Evolutionary conservation across 1,140 invertebrate species (phyloP).

Genomic region (Eubasilissa regina): DNA sequence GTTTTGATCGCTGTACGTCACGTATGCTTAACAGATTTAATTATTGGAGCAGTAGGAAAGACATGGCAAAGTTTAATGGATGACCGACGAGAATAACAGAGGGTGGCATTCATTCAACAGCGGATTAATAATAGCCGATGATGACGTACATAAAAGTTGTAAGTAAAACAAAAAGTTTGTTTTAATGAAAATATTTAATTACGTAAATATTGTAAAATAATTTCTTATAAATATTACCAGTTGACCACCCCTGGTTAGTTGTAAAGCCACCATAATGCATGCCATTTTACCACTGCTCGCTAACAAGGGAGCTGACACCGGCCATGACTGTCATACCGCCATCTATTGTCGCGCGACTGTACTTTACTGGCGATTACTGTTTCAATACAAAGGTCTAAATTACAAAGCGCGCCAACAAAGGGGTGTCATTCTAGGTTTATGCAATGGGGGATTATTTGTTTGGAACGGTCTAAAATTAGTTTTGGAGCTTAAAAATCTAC

Average conservation of each 20-base stretch:
- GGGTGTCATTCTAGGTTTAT: not conserved
- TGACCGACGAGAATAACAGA: no score
- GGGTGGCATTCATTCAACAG: no score
- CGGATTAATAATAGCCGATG: no score
- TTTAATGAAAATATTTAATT: no score
- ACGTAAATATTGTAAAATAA: no score
- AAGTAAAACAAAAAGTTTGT: no score
- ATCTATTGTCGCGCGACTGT: conserved; percentile 18
- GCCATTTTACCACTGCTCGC: not conserved
- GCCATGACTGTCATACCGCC: conserved; percentile 6
- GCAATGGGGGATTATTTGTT: conserved; percentile 17
- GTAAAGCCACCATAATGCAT: conserved; percentile 12
- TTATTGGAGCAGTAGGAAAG: no score
- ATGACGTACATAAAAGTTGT: no score
- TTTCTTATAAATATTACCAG: not conserved
- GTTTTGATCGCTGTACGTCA: no score
- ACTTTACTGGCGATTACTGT: conserved; percentile 6
- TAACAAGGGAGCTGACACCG: not conserved
- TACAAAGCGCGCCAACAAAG: conserved; percentile 9
- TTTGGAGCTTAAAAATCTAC: no score
- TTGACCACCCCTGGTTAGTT: not conserved
- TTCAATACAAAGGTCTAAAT: conserved; percentile 20
- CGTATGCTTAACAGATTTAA: no score
- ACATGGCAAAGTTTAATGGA: no score
- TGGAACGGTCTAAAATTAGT: not conserved